These are phyloP conservation scores for Rhynchomys soricoides DNA, from an alignment of 2,113 vertebrate genomes.

Conservation along the genomic window DNA sequence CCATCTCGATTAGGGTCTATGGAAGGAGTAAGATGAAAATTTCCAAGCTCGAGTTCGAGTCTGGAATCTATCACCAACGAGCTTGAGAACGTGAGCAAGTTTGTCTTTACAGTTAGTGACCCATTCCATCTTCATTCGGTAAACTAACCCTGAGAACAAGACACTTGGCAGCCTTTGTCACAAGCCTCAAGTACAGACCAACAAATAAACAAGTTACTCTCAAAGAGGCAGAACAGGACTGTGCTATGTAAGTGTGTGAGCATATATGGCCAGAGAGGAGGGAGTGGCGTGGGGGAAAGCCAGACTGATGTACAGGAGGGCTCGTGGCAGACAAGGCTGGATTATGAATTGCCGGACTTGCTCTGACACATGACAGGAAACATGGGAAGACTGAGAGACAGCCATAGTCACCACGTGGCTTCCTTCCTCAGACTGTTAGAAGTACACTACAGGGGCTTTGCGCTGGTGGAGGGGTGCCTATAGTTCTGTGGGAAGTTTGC, in stretches of 20 bases:
- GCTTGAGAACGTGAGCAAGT: not conserved
- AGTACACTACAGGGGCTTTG: too few species aligned
- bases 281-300: not conserved
- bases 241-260: not conserved
- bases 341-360: not conserved
- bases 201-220: not conserved
- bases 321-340: not conserved
- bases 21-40: not conserved
- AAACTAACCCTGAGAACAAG: not conserved
- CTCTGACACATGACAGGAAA: not conserved
- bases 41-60: not conserved
- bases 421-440: not conserved
- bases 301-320: not conserved
- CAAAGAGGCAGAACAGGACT: not conserved
- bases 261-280: not conserved
- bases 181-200: not conserved
- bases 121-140: slow-evolving; percentile 20
- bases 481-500: not conserved
- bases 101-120: not conserved
- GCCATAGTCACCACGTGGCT: not conserved
- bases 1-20: not conserved
- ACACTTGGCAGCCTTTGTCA: not conserved
- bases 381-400: not conserved
- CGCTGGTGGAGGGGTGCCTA: not conserved
- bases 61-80: not conserved